Evolutionary conservation across 2,888 invertebrate species (phyloP).

Genomic region (Athalia cordata): DNA sequence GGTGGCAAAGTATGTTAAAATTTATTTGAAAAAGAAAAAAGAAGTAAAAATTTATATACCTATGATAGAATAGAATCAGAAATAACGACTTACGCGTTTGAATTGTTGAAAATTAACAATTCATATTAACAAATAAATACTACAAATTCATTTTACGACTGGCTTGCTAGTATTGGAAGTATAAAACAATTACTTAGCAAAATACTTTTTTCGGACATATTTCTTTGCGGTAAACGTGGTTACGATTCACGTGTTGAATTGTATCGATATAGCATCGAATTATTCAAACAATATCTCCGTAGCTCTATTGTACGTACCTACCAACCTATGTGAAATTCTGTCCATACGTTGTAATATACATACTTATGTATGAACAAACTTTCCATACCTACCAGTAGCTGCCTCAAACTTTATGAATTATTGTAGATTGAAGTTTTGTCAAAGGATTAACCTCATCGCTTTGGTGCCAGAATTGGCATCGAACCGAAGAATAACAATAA

Average conservation of each 20-base stretch:
- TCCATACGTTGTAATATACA: neutral
- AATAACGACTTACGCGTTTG: conserved; percentile 1
- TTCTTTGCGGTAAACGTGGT: neutral
- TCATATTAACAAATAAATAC: conserved; percentile 7
- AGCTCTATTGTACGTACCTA: conserved; percentile 47
- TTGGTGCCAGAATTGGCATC: neutral
- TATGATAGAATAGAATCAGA: neutral
- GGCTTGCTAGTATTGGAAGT: neutral
- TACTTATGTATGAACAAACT: conserved; percentile 11
- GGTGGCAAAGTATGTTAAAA: conserved; percentile 3
- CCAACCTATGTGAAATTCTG: conserved; percentile 11
- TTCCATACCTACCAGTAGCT: conserved; percentile 32
- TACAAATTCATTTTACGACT: neutral
- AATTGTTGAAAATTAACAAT: neutral
- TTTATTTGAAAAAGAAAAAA: conserved; percentile 6
- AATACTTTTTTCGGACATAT: neutral
- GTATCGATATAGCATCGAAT: conserved; percentile 50
- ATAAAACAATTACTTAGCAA: neutral
- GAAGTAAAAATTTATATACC: neutral
- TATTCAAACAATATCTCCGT: conserved; percentile 59
- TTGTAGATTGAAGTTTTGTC: neutral
- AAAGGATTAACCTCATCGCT: neutral
- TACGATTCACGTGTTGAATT: neutral
- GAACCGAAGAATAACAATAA: neutral
- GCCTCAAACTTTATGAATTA: conserved; percentile 23